These are phyloP conservation scores for Megalopta genalis DNA, from an alignment of 1,140 invertebrate species.

Conservation along the genomic window DNA sequence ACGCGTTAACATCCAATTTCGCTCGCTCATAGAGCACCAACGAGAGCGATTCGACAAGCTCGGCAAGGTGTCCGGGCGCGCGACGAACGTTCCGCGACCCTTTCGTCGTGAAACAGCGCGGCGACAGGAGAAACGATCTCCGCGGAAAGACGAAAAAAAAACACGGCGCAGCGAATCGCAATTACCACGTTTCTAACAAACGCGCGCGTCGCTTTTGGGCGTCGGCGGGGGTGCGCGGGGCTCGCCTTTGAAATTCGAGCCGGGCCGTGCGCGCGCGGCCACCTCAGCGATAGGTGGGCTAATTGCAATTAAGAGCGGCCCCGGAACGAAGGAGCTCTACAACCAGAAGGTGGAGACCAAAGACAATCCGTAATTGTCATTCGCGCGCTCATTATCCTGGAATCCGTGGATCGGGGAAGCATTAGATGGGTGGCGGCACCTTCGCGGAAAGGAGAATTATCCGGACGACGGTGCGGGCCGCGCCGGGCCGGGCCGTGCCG, in stretches of 20 bases:
- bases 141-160: not conserved
- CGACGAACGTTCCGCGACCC: not conserved
- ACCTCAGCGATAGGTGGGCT: conserved; percentile 21
- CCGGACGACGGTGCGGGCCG: conserved; percentile 23
- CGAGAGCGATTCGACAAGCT: too few species aligned
- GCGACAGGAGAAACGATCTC: not conserved
- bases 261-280: not conserved
- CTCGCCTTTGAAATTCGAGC: conserved; percentile 16
- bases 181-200: not conserved
- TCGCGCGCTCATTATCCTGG: conserved; percentile 51
- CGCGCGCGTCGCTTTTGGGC: not conserved
- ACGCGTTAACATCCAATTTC: too few species aligned
- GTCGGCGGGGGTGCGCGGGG: not conserved
- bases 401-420: conserved; percentile 41
- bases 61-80: too few species aligned
- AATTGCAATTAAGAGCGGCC: conserved; percentile 55
- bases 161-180: not conserved
- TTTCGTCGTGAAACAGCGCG: not conserved
- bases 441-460: conserved; percentile 30
- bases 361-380: conserved; percentile 60
- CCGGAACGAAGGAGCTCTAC: conserved; percentile 28
- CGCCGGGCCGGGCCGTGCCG: too few species aligned
- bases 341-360: conserved; percentile 56
- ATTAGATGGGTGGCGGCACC: conserved; percentile 13
- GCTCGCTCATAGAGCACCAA: too few species aligned